These are phyloP conservation scores for Ooceraea biroi DNA, from an alignment of 1,140 invertebrate species.

Conservation along the genomic window DNA sequence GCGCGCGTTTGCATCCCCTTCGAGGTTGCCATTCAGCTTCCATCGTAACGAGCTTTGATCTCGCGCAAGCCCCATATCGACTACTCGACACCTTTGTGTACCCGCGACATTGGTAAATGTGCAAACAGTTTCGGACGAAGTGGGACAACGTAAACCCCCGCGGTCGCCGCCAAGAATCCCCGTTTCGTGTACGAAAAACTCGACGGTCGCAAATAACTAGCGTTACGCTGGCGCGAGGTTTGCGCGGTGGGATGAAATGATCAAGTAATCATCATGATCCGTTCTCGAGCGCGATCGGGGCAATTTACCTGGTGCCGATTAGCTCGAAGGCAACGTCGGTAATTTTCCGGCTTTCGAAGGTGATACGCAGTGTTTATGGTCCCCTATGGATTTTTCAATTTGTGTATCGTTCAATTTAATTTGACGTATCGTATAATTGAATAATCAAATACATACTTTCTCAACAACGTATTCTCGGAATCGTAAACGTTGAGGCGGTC, in stretches of 20 bases:
- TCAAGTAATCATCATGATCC: conserved; percentile 1
- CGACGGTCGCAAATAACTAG: neutral
- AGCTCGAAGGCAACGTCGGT: neutral
- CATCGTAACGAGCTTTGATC: conserved; percentile 76
- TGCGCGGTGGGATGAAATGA: neutral
- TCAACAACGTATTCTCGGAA: neutral
- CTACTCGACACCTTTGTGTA: conserved; percentile 74
- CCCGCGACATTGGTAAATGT: conserved; percentile 46
- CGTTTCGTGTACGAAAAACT: conserved; percentile 58
- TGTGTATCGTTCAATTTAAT: neutral
- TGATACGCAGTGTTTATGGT: neutral
- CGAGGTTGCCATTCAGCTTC: conserved; percentile 8
- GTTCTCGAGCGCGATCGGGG: neutral
- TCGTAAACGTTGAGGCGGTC: neutral
- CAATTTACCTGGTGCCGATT: neutral
- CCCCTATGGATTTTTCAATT: neutral
- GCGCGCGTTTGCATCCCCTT: conserved; percentile 3
- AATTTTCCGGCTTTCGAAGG: neutral
- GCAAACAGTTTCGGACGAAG: conserved; percentile 64
- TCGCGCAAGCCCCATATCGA: conserved; percentile 69
- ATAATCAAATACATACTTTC: neutral
- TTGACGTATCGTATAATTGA: neutral
- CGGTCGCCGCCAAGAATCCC: conserved; percentile 40
- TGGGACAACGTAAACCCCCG: conserved; percentile 27
- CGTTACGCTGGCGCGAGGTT: neutral